Evolutionary conservation across 2,113 vertebrate genomes (phyloP).

Genomic region (Ramphastos sulfuratus): DNA sequence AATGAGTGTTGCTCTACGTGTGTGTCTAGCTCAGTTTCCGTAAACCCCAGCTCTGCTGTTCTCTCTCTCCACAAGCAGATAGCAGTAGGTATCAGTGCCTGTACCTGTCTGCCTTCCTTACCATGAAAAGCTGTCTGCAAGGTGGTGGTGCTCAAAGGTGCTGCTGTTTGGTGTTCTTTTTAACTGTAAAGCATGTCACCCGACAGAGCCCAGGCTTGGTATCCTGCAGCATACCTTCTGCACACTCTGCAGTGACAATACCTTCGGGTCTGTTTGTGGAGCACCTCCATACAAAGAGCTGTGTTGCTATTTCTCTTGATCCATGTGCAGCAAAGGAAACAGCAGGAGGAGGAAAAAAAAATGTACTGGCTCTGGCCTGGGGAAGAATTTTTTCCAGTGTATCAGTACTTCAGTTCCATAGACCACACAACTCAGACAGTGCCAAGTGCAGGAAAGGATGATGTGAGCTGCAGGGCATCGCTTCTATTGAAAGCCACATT

Average conservation of each 20-base stretch:
- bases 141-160: background rate
- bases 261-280: background rate
- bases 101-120: background rate
- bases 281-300: rapidly evolving
- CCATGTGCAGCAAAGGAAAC: background rate
- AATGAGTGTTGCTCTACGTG: background rate
- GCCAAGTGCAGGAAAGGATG: background rate
- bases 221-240: background rate
- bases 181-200: background rate
- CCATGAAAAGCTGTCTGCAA: background rate
- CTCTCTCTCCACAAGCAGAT: background rate
- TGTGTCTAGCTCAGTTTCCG: background rate
- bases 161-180: background rate
- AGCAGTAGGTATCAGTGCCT: background rate
- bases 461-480: background rate
- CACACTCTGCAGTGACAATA: background rate
- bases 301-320: background rate
- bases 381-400: slow-evolving; percentile 17
- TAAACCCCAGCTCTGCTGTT: rapidly evolving
- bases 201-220: background rate
- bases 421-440: background rate
- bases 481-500: background rate
- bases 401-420: background rate
- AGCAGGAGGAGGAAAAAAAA: too few relatives aligned
- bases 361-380: background rate